A percentile compares a stretch with the other conserved stretches of the same genome.
Conservation (phyloP, 2,888 invertebrate species). For the Lysandra coridon region DNA sequence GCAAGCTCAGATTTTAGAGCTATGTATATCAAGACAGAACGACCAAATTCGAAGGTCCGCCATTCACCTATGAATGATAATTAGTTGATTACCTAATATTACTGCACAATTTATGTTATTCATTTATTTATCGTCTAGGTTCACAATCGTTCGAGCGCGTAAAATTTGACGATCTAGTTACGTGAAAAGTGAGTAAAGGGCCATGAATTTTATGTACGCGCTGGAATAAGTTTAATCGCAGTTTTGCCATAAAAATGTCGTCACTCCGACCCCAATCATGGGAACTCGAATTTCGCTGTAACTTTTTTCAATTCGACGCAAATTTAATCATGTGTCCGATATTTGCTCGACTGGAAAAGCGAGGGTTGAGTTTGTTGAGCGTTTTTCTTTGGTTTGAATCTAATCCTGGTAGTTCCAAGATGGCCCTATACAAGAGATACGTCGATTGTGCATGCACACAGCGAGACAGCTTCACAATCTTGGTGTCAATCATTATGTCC, state of each 20-base stretch:
- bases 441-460: no score
- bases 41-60: no score
- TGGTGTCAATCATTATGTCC: no score
- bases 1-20: no score
- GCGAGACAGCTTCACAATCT: no score
- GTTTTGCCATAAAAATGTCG: constrained; percentile 16
- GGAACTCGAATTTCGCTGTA: neutral
- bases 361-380: neutral
- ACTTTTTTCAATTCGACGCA: neutral
- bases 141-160: neutral
- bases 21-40: no score
- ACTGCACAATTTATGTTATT: no score
- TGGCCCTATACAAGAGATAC: no score
- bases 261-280: constrained; percentile 13
- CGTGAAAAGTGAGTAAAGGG: constrained; percentile 15
- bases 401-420: neutral
- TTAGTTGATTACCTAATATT: no score
- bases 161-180: constrained; percentile 27
- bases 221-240: constrained; percentile 12
- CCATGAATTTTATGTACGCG: constrained; percentile 25
- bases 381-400: neutral
- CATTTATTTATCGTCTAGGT: neutral
- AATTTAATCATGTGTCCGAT: neutral
- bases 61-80: no score
- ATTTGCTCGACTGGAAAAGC: neutral